Evolutionary conservation across 2,888 invertebrate genomes (phyloP).

Genomic region (Pammene fasciana): DNA sequence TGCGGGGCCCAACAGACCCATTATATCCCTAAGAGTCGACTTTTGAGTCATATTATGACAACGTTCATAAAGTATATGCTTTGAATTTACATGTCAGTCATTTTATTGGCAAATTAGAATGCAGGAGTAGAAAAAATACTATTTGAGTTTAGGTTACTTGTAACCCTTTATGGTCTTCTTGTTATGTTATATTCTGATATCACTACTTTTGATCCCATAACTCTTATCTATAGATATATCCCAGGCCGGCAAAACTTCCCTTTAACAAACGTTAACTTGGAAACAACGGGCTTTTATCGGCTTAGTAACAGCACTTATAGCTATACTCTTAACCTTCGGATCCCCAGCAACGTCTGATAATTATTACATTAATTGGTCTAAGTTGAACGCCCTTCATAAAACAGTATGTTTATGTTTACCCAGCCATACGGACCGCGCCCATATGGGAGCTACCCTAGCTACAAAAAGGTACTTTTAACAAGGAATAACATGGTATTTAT

Average conservation of each 20-base stretch:
- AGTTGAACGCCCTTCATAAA: slow-evolving; percentile 25
- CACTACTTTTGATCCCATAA: no score
- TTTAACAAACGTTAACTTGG: neutral
- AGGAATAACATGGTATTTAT: neutral
- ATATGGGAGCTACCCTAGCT: slow-evolving; percentile 29
- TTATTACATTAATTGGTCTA: slow-evolving; percentile 2
- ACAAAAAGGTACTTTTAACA: neutral
- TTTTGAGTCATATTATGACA: no score
- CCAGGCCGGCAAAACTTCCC: neutral
- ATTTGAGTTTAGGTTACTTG: no score
- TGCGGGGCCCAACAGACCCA: no score
- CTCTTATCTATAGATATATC: no score
- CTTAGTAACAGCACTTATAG: neutral
- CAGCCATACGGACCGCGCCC: slow-evolving; percentile 28
- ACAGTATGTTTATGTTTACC: slow-evolving; percentile 32
- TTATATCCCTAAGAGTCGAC: no score
- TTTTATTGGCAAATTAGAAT: no score
- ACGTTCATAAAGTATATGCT: no score
- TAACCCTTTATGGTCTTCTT: no score
- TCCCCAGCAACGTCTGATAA: slow-evolving; percentile 5
- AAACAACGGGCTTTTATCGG: neutral
- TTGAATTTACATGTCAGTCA: no score
- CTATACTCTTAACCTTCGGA: neutral
- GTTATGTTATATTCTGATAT: no score
- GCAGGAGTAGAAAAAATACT: no score